Evolutionary conservation across 2,888 invertebrate genomes (phyloP), one percentile per base, ranked within the genome.

Genomic region (Barypeithes pellucidus): DNA sequence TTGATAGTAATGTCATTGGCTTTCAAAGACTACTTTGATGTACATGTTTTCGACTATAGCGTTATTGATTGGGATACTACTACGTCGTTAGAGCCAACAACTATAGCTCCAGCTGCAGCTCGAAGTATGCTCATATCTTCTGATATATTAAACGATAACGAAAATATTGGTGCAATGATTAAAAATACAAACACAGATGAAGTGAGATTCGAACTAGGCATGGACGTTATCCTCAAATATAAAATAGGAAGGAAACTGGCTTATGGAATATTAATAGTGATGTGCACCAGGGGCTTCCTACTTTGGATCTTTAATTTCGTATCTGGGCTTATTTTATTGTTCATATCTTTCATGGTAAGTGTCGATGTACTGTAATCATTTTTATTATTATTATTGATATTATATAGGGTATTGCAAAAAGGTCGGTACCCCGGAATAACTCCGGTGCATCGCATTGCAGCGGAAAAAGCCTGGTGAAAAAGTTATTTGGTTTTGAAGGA

Each of bases 271-370:
- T 73, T 87, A 82, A 78, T 80, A 77, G 76, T 77, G 1, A 16
- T 87, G 20, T 81, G 86, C 0, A 80, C 87, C 11, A 85, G 87
- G 73, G 88, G 88, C 12, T 87, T 85, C 75, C 60, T 86, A 14
- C 54, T 88, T 39, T 88, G 86, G 87, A 39, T 86, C 12, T 79
- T 87, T 1, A 88, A 88, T 77, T 57, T 85, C 4, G 73, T 78
- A 0, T 75, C 86, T 29, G 73, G 84, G n/a, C 39, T 24, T 63
- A 18, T 50, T 63, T 39, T 36, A 54, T 29, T 29, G 29, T 29
- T 29, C 1, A 29, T 7, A 8, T 29, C 29, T 5, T 29, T 29
- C 29, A n/a, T n/a, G n/a, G n/a, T n/a, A n/a, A n/a, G n/a, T n/a
- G n/a, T n/a, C n/a, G n/a, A n/a, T n/a, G n/a, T n/a, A n/a, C n/a